phyloP scores from a whole-genome alignment of 2,888 invertebrate genomes.

The Polydrusus tereticollis region DNA sequence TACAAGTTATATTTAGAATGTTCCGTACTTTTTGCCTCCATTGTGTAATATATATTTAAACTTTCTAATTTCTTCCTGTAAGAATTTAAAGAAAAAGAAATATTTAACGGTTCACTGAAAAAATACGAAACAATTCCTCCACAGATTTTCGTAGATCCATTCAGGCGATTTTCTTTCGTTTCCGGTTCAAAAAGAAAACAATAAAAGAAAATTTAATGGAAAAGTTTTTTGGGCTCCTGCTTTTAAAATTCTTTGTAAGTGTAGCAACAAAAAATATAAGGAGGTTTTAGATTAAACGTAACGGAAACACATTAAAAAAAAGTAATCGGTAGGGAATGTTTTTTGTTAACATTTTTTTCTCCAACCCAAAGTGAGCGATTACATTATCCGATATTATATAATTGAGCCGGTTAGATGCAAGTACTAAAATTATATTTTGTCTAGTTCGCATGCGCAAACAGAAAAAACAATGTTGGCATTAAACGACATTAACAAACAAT shows the following conservation, averaged over 20 bases:
- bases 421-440: too few relatives aligned
- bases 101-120: background rate
- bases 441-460: too few relatives aligned
- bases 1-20: too few relatives aligned
- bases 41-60: too few relatives aligned
- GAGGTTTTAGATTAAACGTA: background rate
- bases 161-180: background rate
- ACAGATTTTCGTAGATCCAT: background rate
- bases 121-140: constrained; percentile 1
- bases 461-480: too few relatives aligned
- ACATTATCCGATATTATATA: too few relatives aligned
- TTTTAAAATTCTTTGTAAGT: background rate
- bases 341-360: background rate
- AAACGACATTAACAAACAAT: too few relatives aligned
- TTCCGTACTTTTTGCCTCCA: too few relatives aligned
- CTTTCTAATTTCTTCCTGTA: background rate
- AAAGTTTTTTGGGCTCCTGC: background rate
- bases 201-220: background rate
- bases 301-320: background rate
- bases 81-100: background rate
- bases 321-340: background rate
- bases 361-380: too few relatives aligned
- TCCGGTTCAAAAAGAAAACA: background rate
- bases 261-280: background rate
- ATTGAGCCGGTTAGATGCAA: too few relatives aligned